Base-by-base conservation (phyloP, 2,113 vertebrate genomes). In the Conger conger region DNA sequence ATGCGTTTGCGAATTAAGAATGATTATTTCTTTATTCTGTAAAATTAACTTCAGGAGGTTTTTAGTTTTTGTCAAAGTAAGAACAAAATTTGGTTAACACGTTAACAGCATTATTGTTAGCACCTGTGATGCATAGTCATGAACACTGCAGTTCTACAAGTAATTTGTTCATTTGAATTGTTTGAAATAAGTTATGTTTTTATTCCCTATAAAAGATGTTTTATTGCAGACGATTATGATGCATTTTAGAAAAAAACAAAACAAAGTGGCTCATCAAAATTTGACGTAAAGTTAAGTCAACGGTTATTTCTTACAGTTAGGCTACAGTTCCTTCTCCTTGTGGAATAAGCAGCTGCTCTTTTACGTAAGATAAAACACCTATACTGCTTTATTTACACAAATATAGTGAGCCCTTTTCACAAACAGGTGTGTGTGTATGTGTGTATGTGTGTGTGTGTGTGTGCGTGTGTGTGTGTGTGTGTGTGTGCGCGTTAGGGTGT, bases 51-150 rank as follows among this genome's bases (percentile, higher is more conserved):
- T 76, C 85, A 42, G n/a, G 36, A 78, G 30, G 33, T 76, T 37
- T 18, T 18, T 85, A 76, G 30, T 79, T 80, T 84, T 82, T 63
- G 82, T 81, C 77, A 68, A 27, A 50, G 82, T 37, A n/a, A n/a
- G n/a, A n/a, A n/a, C n/a, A n/a, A n/a, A n/a, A 80, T 85, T 80
- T 73, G 84, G 63, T 42, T 83, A 63, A 76, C 1, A 33, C 54
- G 54, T 68, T n/a, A n/a, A n/a, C 37, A 36, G 38, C 68, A 4
- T 33, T 77, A 83, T 60, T 37, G n/a, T 18, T 68, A 79, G 77
- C 20, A 20, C 36, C n/a, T 30, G 40, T 83, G 81, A 88, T 83
- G 63, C 33, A 53, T 83, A 85, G 81, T 40, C 81, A 79, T 83
- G 76, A 33, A 73, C 27, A 73, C n/a, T 73, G n/a, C 0, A 9